Percentiles rank a stretch among this genome's conserved stretches.
Conservation (phyloP, 2,113 vertebrate species). For the Isichthys henryi region DNA sequence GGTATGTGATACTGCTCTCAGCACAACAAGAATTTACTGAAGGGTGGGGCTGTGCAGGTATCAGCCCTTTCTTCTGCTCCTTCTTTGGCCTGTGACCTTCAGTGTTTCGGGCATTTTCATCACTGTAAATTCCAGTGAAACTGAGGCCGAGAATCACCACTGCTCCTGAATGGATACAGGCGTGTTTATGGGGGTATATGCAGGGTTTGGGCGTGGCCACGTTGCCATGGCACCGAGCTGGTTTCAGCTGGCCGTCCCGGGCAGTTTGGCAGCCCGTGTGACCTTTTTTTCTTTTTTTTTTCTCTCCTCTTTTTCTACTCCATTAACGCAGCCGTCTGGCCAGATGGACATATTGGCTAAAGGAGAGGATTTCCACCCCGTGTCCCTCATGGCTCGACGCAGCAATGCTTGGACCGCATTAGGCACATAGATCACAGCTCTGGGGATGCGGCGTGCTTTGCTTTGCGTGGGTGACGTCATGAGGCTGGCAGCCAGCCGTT, state of each 20-base stretch:
- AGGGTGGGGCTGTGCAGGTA: background rate
- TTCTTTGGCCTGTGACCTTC: background rate
- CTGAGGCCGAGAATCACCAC: background rate
- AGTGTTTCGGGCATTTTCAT: background rate
- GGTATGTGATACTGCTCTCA: background rate
- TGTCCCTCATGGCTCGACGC: background rate
- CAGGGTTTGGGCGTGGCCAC: background rate
- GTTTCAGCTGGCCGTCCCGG: background rate
- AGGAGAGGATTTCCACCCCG: background rate
- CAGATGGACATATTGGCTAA: slow-evolving; percentile 1
- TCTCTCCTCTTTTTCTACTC: background rate
- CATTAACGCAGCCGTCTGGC: background rate
- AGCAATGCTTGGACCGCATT: background rate
- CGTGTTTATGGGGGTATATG: background rate
- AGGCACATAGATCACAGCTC: background rate
- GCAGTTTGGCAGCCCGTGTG: background rate
- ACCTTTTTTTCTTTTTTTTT: background rate
- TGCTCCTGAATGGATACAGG: background rate
- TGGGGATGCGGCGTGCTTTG: background rate
- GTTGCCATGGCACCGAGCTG: background rate
- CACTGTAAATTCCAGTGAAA: background rate
- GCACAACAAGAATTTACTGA: background rate
- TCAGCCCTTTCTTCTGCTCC: background rate
- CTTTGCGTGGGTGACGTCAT: background rate
- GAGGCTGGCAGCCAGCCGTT: background rate